Conservation (phyloP, 2,113 vertebrate species). For the Alces alces region DNA sequence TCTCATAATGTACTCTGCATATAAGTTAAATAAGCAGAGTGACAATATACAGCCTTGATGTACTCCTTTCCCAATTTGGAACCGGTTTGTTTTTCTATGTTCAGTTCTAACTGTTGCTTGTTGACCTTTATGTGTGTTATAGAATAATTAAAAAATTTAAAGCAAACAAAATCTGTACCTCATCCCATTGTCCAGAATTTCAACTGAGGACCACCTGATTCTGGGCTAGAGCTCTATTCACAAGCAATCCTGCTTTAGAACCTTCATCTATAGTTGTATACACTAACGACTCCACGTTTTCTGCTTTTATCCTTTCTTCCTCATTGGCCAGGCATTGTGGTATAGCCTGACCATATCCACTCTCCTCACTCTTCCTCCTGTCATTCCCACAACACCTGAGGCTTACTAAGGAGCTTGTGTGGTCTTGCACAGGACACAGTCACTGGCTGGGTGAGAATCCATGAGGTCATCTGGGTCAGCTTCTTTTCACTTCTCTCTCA, state of each 20-base stretch:
- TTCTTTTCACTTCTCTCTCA: neutral
- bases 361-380: too few species aligned
- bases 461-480: neutral
- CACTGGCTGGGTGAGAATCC: neutral
- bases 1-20: too few species aligned
- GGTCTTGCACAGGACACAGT: neutral
- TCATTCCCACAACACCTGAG: neutral
- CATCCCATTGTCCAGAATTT: neutral
- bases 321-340: neutral
- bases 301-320: neutral
- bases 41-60: too few species aligned
- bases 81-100: too few species aligned
- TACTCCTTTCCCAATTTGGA: too few species aligned
- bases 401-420: too few species aligned
- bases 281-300: neutral
- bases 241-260: neutral
- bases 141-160: neutral
- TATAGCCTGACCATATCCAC: neutral
- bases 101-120: too few species aligned
- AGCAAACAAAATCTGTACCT: too few species aligned
- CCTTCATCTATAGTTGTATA: neutral
- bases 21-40: too few species aligned
- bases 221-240: neutral
- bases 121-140: too few species aligned
- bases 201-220: neutral